Conservation (phyloP, 2,797 vertebrate genomes). For the Schizopygopsis pylzovi region DNA sequence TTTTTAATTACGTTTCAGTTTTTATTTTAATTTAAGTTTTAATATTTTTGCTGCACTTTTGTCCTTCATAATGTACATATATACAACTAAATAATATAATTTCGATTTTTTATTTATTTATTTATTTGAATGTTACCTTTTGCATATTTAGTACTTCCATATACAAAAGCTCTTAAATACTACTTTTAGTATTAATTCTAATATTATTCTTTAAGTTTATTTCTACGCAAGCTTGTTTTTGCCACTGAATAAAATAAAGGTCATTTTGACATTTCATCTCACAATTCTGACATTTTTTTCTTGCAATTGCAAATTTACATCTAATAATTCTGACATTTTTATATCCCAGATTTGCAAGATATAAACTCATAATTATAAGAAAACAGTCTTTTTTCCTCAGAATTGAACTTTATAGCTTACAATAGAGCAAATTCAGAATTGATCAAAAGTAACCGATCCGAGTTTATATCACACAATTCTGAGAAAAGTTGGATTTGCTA, state of each 20-base stretch:
- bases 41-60: neutral
- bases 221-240: neutral
- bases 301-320: no score
- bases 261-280: neutral
- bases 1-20: neutral
- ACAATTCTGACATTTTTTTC: neutral
- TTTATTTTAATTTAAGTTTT: neutral
- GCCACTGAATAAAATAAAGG: no score
- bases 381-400: no score
- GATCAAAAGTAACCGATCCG: no score
- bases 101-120: neutral
- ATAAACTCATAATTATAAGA: no score
- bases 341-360: no score
- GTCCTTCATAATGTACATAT: neutral
- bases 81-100: neutral
- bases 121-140: neutral
- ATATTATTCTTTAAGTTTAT: neutral
- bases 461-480: no score
- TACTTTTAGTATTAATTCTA: neutral
- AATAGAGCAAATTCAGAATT: no score
- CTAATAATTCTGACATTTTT: no score
- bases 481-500: no score
- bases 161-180: neutral
- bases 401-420: no score
- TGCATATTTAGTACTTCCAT: neutral